Conservation (phyloP, 2,797 vertebrate species). For the Tinamus major region DNA sequence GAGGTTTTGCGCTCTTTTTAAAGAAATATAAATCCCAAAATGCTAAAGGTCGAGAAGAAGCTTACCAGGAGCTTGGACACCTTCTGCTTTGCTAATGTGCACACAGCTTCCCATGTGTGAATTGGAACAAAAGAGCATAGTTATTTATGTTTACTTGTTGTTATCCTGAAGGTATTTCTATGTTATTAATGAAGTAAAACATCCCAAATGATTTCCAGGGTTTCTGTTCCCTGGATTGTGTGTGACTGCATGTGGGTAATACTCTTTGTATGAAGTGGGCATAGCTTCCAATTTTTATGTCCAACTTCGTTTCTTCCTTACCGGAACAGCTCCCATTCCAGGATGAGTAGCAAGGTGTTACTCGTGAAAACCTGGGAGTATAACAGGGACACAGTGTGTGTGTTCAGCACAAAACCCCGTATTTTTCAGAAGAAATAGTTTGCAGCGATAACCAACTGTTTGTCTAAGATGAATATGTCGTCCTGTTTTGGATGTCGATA, state of each 20-base stretch:
- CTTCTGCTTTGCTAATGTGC: accelerated
- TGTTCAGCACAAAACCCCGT: too few relatives aligned
- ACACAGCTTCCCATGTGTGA: neutral
- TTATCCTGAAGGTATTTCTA: neutral
- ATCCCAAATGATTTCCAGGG: neutral
- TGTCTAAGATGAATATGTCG: neutral
- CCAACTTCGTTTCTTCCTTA: neutral
- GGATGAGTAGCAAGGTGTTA: neutral
- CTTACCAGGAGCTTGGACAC: neutral
- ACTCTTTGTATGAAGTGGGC: neutral
- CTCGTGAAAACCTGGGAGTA: neutral
- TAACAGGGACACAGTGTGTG: neutral
- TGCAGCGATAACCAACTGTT: neutral
- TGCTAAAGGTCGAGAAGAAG: neutral
- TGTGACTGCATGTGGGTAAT: neutral
- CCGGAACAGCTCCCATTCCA: neutral
- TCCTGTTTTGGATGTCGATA: neutral
- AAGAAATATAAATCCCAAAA: neutral
- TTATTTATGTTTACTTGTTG: neutral
- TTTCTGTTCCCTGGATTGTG: neutral
- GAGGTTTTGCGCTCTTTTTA: neutral
- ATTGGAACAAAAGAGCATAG: neutral
- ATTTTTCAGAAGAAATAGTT: too few relatives aligned
- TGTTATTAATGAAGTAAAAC: neutral
- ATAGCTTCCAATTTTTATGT: neutral